These are phyloP conservation scores for Phania funesta DNA, from an alignment of 2,888 invertebrate genomes.

Conservation along the genomic window DNA sequence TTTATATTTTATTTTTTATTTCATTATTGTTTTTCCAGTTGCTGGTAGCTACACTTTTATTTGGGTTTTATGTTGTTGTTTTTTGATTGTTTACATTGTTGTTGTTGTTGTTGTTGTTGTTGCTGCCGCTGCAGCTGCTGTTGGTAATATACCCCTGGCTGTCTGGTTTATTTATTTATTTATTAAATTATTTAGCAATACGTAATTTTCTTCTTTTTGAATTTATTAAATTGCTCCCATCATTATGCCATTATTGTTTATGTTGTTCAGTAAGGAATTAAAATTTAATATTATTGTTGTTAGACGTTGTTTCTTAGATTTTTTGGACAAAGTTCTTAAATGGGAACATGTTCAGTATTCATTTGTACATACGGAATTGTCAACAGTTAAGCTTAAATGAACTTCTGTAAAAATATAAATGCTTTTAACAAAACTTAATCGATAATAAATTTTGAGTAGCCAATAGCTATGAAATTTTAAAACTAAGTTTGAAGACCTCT, in stretches of 20 bases:
- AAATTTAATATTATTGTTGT: background rate
- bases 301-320: background rate
- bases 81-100: background rate
- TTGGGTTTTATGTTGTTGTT: constrained; percentile 17
- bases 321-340: constrained; percentile 28
- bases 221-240: constrained; percentile 50
- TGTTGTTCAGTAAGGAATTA: constrained; percentile 15
- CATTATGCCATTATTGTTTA: constrained; percentile 26
- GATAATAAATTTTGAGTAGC: too few species aligned
- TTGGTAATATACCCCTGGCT: constrained; percentile 33
- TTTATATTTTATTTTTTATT: constrained; percentile 22
- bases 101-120: background rate
- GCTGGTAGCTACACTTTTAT: constrained; percentile 35
- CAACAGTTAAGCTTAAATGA: too few species aligned
- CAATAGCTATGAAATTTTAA: too few species aligned
- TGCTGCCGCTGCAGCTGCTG: background rate
- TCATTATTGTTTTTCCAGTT: constrained; percentile 27
- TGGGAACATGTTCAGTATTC: too few species aligned
- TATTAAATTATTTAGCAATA: constrained; percentile 45
- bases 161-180: constrained; percentile 49
- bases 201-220: constrained; percentile 46
- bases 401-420: too few species aligned
- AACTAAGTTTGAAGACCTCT: too few species aligned
- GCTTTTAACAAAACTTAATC: too few species aligned
- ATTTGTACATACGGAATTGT: too few species aligned